phyloP scores from a whole-genome alignment of 2,797 vertebrate species.

The Microhierax caerulescens region DNA sequence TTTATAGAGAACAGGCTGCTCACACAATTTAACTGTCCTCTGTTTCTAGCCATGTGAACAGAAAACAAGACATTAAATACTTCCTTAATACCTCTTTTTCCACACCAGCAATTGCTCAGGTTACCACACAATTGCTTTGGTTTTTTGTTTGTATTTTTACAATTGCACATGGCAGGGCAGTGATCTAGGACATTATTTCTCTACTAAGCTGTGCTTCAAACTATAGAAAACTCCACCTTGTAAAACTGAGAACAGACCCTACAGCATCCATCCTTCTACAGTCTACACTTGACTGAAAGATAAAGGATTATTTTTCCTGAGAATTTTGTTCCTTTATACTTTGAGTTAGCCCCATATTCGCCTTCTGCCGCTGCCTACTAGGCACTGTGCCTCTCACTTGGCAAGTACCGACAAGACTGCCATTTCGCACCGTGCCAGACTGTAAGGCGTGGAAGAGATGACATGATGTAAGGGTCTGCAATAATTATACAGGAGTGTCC shows the following conservation, averaged over 20 bases:
- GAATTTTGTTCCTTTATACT: not conserved
- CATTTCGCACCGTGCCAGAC: not conserved
- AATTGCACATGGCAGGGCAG: not conserved
- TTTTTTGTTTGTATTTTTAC: not conserved
- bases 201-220: not conserved
- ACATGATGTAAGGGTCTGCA: not conserved
- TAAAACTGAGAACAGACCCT: not conserved
- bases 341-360: not conserved
- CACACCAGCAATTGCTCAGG: not conserved
- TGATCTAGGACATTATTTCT: not conserved
- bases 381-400: not conserved
- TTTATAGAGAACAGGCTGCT: constrained; percentile 37
- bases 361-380: not conserved
- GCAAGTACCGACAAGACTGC: not conserved
- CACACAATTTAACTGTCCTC: not conserved
- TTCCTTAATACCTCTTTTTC: not conserved
- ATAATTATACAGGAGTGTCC: not conserved
- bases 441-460: not conserved
- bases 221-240: not conserved
- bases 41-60: not conserved
- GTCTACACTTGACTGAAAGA: not conserved
- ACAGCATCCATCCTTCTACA: not conserved
- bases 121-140: constrained; percentile 33
- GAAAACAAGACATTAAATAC: constrained; percentile 19
- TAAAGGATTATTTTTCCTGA: not conserved